These are phyloP conservation scores for Drosophila grimshawi DNA, from an alignment of 1,140 invertebrate species.

Conservation along the genomic window DNA sequence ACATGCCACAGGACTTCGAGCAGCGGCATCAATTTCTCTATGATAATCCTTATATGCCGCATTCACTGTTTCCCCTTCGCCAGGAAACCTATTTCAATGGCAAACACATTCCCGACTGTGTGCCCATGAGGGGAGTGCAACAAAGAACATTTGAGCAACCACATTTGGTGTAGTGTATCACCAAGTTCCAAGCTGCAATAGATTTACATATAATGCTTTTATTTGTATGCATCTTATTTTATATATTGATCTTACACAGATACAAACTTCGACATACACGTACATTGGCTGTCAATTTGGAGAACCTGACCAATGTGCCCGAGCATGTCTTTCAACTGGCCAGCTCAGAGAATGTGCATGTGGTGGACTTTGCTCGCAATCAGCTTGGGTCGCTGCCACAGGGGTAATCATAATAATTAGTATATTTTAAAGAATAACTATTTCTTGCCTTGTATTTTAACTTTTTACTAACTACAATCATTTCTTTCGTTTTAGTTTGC, in stretches of 20 bases:
- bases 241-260: conserved; percentile 78
- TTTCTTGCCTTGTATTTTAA: neutral
- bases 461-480: neutral
- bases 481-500: conserved; percentile 32
- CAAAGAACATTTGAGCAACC: conserved; percentile 18
- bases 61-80: neutral
- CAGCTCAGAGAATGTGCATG: conserved; percentile 88
- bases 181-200: conserved; percentile 30
- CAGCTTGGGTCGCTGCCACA: conserved; percentile 88
- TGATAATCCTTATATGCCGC: neutral
- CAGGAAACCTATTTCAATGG: neutral
- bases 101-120: conserved; percentile 1
- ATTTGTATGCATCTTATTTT: neutral
- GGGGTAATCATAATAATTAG: conserved; percentile 85
- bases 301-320: conserved; percentile 88
- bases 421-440: too few relatives aligned
- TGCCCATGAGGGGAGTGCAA: conserved; percentile 14
- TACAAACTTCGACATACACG: conserved; percentile 90
- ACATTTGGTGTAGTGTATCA: conserved; percentile 76
- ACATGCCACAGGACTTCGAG: conserved; percentile 7
- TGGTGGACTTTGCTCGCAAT: conserved; percentile 93
- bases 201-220: neutral
- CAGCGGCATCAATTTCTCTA: conserved; percentile 18
- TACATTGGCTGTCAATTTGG: conserved; percentile 88
- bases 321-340: conserved; percentile 90